Conservation (phyloP, 2,797 vertebrate species). For the Carcharodon carcharias region DNA sequence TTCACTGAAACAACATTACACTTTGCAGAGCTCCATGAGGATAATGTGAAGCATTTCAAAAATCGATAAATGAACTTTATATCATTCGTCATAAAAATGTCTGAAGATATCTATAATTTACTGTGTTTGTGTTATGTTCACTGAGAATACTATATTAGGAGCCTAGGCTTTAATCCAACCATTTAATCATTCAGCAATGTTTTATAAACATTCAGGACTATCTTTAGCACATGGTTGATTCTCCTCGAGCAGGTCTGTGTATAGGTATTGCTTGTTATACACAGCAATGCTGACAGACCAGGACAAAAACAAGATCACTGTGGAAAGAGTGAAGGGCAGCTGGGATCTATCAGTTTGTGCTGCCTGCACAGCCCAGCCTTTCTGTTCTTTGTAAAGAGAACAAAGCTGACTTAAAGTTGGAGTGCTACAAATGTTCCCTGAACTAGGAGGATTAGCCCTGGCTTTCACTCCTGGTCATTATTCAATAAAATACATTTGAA, state of each 20-base stretch:
- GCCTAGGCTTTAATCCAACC: constrained; percentile 32
- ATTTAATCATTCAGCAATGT: constrained; percentile 27
- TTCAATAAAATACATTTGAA: neutral
- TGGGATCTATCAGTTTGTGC: neutral
- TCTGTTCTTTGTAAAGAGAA: constrained; percentile 4
- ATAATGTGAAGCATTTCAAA: neutral
- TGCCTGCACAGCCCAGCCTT: neutral
- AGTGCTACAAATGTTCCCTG: neutral
- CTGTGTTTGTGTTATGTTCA: neutral
- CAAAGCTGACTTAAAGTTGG: neutral
- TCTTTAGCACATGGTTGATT: constrained; percentile 31
- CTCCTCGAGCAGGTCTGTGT: neutral
- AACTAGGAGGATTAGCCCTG: neutral
- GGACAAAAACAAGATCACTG: neutral
- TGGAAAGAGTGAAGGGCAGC: neutral
- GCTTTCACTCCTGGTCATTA: neutral
- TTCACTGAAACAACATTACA: neutral
- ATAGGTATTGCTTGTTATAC: neutral
- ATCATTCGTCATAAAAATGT: constrained; percentile 29
- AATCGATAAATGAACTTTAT: constrained; percentile 21
- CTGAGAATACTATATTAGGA: constrained; percentile 28
- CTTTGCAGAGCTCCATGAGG: neutral
- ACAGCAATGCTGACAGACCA: neutral
- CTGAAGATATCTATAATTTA: constrained; percentile 18
- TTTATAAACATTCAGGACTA: constrained; percentile 29